Evolutionary conservation across 2,888 invertebrate genomes (phyloP).

Genomic region (Ochropleura plecta): DNA sequence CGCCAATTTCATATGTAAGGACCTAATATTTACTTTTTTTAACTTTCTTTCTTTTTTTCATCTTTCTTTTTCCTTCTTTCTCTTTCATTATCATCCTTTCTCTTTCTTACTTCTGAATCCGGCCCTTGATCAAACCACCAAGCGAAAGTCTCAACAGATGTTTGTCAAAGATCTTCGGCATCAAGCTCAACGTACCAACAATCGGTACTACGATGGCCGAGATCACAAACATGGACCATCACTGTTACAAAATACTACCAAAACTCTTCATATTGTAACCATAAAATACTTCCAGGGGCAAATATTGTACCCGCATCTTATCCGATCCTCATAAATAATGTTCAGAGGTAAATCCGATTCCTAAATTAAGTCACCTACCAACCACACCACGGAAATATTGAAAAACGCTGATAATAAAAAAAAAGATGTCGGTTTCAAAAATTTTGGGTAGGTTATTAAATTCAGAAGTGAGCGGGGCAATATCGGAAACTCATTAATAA

Average conservation of each 20-base stretch:
- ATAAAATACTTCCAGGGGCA: slow-evolving; percentile 1
- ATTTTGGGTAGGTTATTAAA: slow-evolving; percentile 80
- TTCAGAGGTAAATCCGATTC: slow-evolving; percentile 43
- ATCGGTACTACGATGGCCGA: too few species aligned
- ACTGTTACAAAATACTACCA: not conserved
- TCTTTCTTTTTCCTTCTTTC: too few species aligned
- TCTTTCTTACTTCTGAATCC: too few species aligned
- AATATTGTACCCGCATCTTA: slow-evolving; percentile 35
- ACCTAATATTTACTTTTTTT: too few species aligned
- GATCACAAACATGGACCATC: not conserved
- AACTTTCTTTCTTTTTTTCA: too few species aligned
- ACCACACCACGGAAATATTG: slow-evolving; percentile 51
- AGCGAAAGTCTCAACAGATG: too few species aligned
- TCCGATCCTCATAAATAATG: slow-evolving; percentile 55
- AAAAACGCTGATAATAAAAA: slow-evolving; percentile 71
- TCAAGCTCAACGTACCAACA: too few species aligned
- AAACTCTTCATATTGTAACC: not conserved
- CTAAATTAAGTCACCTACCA: slow-evolving; percentile 58
- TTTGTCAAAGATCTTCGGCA: too few species aligned
- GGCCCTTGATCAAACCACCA: too few species aligned
- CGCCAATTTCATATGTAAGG: too few species aligned
- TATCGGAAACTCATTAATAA: slow-evolving; percentile 89
- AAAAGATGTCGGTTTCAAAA: slow-evolving; percentile 76
- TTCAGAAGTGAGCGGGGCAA: slow-evolving; percentile 78
- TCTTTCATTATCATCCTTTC: too few species aligned